phyloP scores from a whole-genome alignment of 2,113 vertebrate genomes.

The Micronycteris hirsuta region DNA sequence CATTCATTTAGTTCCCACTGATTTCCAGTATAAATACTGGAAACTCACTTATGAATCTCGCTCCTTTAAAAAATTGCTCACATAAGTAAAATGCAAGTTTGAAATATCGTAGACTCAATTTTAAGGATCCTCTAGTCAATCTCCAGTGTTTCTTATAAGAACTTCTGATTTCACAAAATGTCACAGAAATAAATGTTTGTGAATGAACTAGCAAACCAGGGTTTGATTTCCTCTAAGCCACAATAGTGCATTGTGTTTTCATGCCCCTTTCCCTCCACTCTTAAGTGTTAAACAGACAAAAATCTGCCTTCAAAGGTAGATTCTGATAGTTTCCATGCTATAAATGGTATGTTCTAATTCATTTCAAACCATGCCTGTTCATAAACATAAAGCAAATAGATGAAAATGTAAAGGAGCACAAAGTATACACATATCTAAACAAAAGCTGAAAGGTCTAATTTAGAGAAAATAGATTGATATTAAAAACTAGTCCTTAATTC shows the following conservation, averaged over 20 bases:
- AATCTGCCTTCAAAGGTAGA: background rate
- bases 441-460: background rate
- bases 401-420: slow-evolving; percentile 14
- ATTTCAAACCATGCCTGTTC: slow-evolving; percentile 3
- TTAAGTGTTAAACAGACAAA: background rate
- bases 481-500: slow-evolving; percentile 25
- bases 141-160: slow-evolving; percentile 22
- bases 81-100: background rate
- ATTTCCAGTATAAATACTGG: background rate
- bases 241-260: background rate
- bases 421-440: background rate
- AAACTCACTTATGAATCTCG: background rate
- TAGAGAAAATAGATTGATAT: background rate
- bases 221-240: background rate
- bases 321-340: background rate
- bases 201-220: background rate
- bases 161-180: slow-evolving; percentile 6
- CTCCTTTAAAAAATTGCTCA: background rate
- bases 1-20: background rate
- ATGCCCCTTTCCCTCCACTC: background rate
- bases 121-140: background rate
- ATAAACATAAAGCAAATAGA: slow-evolving; percentile 14
- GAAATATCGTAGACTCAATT: background rate
- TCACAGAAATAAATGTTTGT: slow-evolving; percentile 11
- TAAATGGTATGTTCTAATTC: background rate